phyloP scores from a whole-genome alignment of 1,140 invertebrate species.

The Drosophila insularis region DNA sequence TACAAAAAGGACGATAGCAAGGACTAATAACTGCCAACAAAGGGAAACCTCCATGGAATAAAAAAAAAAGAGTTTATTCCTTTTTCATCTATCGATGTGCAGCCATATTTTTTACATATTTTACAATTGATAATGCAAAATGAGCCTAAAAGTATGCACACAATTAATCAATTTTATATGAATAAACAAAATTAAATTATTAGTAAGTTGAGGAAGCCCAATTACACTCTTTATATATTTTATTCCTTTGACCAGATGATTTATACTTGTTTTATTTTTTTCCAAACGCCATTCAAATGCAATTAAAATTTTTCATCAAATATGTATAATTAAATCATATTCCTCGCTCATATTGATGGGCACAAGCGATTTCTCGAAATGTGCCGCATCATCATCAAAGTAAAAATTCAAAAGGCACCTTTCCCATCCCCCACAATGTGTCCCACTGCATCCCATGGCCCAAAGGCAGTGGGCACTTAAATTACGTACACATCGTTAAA shows the following conservation, averaged over 20 bases:
- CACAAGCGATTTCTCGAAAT: constrained; percentile 59
- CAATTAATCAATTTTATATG: no score
- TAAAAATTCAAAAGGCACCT: constrained; percentile 61
- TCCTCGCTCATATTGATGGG: constrained; percentile 58
- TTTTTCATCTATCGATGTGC: background rate
- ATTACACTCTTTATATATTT: no score
- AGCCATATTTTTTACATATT: constrained; percentile 6
- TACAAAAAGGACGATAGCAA: background rate
- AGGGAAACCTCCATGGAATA: background rate
- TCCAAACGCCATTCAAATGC: constrained; percentile 30
- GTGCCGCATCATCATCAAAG: constrained; percentile 67
- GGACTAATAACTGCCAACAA: background rate
- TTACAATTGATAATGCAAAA: no score
- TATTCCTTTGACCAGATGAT: background rate
- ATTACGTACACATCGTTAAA: constrained; percentile 81
- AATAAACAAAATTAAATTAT: no score
- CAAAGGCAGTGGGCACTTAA: constrained; percentile 67
- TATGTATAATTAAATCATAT: constrained; percentile 77
- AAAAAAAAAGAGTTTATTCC: background rate
- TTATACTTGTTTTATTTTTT: background rate
- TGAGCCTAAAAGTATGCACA: no score
- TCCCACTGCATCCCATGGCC: background rate
- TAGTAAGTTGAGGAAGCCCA: no score
- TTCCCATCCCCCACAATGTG: background rate
- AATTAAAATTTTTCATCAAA: constrained; percentile 66